Evolutionary conservation across 2,888 invertebrate genomes (phyloP), one percentile per base, ranked within the genome.

Genomic region (Theodoxus fluviatilis): DNA sequence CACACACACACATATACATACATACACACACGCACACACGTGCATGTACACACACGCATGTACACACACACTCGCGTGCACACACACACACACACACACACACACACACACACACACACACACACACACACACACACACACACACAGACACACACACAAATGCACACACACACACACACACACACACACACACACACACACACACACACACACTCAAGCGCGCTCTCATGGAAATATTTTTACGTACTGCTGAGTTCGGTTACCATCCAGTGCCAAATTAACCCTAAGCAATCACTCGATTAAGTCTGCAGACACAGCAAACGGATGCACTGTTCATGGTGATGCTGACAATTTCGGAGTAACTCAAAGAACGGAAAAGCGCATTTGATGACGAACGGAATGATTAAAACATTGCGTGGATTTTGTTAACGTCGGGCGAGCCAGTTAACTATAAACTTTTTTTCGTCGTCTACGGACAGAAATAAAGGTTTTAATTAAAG

Each of bases 141-240:
- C 6, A 59, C 15, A 59, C 59, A 28, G 3, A 59, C 6, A 28
- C 15, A 59, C 15, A 25, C 59, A 28, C 6, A 28, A 28, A 28
- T 7, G 18, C 15, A 59, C 59, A 59, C 59, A 59, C 15, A 59
- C 59, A 59, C 15, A 59, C 33, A 59, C 59, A 59, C 7, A 59
- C 7, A 33, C 18, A 31, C 15, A 59, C 33, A 59, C 7, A 59
- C 28, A 31, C 4, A 33, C 15, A 33, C 25, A 9, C 15, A 6
- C 4, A 59, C 18, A 59, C n/a, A 59, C n/a, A 31, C 7, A 59
- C 31, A 59, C 7, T 6, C n/a, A n/a, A n/a, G n/a, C n/a, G n/a
- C n/a, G n/a, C n/a, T n/a, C n/a, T n/a, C n/a, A n/a, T n/a, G n/a
- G n/a, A n/a, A n/a, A n/a, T n/a, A n/a, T n/a, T n/a, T n/a, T n/a